Base-by-base conservation (phyloP, 2,797 vertebrate species). In the Syngnathus acus region DNA sequence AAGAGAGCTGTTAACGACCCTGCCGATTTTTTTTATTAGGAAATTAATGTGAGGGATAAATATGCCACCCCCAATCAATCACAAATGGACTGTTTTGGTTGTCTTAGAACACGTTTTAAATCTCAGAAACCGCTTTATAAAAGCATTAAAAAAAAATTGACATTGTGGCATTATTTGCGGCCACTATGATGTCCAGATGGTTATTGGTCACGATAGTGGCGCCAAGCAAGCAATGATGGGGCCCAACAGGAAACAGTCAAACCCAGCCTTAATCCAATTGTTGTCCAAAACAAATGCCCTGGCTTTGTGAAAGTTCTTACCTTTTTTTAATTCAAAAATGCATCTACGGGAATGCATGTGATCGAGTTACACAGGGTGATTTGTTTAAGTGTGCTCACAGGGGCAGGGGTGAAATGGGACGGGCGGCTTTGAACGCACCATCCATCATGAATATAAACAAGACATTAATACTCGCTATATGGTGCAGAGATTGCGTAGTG, bases 311-410 rank as follows among this genome's bases (percentile, higher is more conserved):
- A 85, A 84, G 87, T 84, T 87, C 81, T 78, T 88, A 87, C 82
- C 85, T 89, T 88, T 62, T 62, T 59, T 90, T 88, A 87, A 88
- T 90, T 84, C 81, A 85, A 89, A 90, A 86, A 89, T 86, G 87
- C 83, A 53, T 84, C 80, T 82, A 51, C 7, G 40, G 81, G 59
- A 9, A 82, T 80, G 85, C 71, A 79, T 79, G 76, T 87, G 86
- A 89, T 88, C 55, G 65, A 82, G 85, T 90, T 89, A 88, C 74
- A 74, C 1, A 38, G 66, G 81, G 78, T 84, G 82, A 87, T 89
- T 89, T 89, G 84, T 84, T 87, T 88, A 86, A 81, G 83, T 65
- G 58, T 62, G 76, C 82, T 84, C 73, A 75, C 74, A 73, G 75
- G 79, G 40, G 69, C 75, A 67, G 61, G 70, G 77, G 70, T 74